A percentile compares a stretch with the other conserved stretches of the same genome.
phyloP scores from a whole-genome alignment of 2,888 invertebrate genomes.

The Drosophila eohydei region DNA sequence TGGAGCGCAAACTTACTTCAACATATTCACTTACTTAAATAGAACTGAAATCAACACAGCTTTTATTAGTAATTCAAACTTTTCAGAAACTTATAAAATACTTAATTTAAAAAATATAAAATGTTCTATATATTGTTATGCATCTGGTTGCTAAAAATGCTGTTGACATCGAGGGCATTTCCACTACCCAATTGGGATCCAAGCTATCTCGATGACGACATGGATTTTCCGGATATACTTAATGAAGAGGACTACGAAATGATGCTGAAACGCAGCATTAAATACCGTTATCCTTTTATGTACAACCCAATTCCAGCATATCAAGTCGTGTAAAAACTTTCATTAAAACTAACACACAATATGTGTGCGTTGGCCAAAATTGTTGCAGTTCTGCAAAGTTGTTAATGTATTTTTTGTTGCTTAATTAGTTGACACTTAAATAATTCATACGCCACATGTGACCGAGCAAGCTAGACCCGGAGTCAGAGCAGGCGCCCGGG shows the following conservation, averaged over 20 bases:
- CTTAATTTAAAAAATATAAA: not conserved
- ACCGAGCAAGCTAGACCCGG: conserved; percentile 21
- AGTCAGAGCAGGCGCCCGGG: not conserved
- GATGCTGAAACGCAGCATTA: conserved; percentile 32
- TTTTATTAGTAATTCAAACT: not conserved
- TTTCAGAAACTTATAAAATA: not conserved
- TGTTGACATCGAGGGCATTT: not conserved
- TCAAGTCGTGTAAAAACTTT: conserved; percentile 31
- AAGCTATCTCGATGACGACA: conserved; percentile 25
- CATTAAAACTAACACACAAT: conserved; percentile 55
- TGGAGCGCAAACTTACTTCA: no score
- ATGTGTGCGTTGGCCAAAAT: conserved; percentile 26
- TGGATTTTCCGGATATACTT: no score
- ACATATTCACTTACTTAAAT: no score
- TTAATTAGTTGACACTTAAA: conserved; percentile 69
- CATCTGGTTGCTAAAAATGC: conserved; percentile 8
- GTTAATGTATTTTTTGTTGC: conserved; percentile 59
- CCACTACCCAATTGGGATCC: conserved; percentile 21
- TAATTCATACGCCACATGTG: conserved; percentile 71
- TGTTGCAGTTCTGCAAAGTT: conserved; percentile 38
- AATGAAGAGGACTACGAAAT: conserved; percentile 1
- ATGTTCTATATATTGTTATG: conserved; percentile 10
- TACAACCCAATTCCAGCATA: not conserved
- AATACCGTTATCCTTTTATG: not conserved
- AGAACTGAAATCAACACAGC: not conserved